Percentiles rank a stretch among this genome's conserved stretches.
Evolutionary conservation across 2,113 vertebrate species (phyloP).

Genomic region (Colius striatus): DNA sequence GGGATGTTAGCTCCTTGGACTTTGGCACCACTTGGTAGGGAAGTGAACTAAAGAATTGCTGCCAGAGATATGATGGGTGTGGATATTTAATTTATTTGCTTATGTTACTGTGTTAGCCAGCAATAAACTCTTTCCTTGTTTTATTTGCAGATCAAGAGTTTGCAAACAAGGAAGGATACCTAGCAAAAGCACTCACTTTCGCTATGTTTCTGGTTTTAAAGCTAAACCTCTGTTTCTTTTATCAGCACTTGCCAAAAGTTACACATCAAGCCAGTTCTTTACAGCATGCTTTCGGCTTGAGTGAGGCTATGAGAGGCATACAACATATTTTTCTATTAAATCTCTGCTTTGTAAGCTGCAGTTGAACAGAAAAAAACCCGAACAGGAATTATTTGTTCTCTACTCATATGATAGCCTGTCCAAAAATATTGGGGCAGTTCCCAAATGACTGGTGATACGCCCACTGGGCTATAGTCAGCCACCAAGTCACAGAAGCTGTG

Average conservation of each 20-base stretch:
- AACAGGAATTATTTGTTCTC: neutral
- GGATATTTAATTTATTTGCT: conserved; percentile 51
- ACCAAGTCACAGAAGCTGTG: neutral
- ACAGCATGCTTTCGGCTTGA: neutral
- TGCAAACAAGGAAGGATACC: conserved; percentile 6
- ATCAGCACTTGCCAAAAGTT: neutral
- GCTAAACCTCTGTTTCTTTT: neutral
- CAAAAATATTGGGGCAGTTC: neutral
- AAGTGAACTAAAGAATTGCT: conserved; percentile 12
- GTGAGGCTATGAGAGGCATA: neutral
- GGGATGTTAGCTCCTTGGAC: conserved; percentile 21
- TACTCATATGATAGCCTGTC: neutral
- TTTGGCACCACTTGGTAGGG: neutral
- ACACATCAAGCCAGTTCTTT: neutral
- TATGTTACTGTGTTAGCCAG: conserved; percentile 6
- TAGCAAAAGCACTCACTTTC: neutral
- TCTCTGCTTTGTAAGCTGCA: neutral
- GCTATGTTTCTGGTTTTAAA: neutral
- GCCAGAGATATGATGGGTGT: conserved; percentile 43
- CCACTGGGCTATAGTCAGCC: neutral
- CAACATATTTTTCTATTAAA: neutral
- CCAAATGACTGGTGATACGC: neutral
- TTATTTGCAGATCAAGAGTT: neutral
- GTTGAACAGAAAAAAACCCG: neutral
- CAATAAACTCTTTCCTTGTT: conserved; percentile 21